A percentile compares a stretch with the other conserved stretches of the same genome.
These are phyloP conservation scores for Lasioglossum albipes DNA, from an alignment of 1,140 invertebrate genomes.

Conservation along the genomic window DNA sequence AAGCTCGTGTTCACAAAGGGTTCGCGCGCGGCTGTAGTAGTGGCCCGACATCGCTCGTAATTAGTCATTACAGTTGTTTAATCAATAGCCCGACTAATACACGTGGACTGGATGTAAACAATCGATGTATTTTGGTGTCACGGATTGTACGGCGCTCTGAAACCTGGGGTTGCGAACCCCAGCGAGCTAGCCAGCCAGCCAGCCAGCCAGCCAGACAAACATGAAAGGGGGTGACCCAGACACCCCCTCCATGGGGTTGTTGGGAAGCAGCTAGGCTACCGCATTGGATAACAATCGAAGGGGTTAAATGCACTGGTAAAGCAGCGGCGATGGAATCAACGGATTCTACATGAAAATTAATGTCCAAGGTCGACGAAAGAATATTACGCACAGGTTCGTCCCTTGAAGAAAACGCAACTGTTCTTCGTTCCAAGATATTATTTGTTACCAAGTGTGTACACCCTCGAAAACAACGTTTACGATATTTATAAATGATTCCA, in stretches of 20 bases:
- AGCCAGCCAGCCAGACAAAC: constrained; percentile 68
- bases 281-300: constrained; percentile 56
- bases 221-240: constrained; percentile 78
- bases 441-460: too few species aligned
- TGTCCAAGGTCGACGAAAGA: constrained; percentile 1
- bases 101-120: constrained; percentile 52
- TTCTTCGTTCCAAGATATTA: too few species aligned
- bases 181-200: constrained; percentile 67
- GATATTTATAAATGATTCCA: background rate
- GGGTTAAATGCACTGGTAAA: constrained; percentile 28
- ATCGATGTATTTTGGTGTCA: constrained; percentile 60
- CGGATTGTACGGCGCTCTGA: constrained; percentile 20
- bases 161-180: constrained; percentile 72
- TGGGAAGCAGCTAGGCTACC: constrained; percentile 62
- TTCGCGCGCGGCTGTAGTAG: too few species aligned
- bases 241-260: constrained; percentile 71
- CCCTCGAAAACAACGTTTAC: too few species aligned
- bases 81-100: constrained; percentile 35
- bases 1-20: background rate
- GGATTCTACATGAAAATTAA: constrained; percentile 10
- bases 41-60: background rate
- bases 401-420: too few species aligned
- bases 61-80: constrained; percentile 43
- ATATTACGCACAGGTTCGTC: background rate
- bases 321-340: background rate